Percentiles rank a stretch among this genome's conserved stretches.
These are phyloP conservation scores for Sturnus vulgaris DNA, from an alignment of 2,113 vertebrate species.

Conservation along the genomic window DNA sequence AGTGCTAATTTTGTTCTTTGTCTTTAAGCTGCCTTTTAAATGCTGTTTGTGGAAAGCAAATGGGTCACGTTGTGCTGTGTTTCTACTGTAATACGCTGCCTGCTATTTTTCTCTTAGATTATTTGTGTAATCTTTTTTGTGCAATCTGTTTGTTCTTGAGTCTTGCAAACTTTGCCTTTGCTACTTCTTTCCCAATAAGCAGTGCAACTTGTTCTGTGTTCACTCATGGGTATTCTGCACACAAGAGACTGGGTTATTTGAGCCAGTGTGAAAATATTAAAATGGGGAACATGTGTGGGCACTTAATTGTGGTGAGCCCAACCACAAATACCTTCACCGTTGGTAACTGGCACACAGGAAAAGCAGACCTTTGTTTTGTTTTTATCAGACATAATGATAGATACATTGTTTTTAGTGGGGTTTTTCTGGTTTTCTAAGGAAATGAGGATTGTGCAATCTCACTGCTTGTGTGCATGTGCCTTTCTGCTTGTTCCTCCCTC, in stretches of 20 bases:
- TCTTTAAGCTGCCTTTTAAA: conserved; percentile 63
- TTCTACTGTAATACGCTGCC: conserved; percentile 59
- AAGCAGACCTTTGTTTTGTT: conserved; percentile 54
- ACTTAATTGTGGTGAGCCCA: conserved; percentile 45
- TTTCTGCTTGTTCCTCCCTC: not conserved
- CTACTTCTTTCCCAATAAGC: conserved; percentile 60
- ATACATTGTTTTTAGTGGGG: conserved; percentile 36
- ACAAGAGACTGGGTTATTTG: not conserved
- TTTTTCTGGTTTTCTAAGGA: conserved; percentile 63
- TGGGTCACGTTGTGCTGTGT: conserved; percentile 58
- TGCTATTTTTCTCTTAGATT: conserved; percentile 63
- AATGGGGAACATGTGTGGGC: conserved; percentile 57
- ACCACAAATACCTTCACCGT: conserved; percentile 41
- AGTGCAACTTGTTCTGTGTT: conserved; percentile 33
- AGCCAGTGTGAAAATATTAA: conserved; percentile 56
- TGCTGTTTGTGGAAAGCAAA: conserved; percentile 61
- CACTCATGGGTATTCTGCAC: conserved; percentile 28
- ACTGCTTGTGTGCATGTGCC: conserved; percentile 3
- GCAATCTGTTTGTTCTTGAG: conserved; percentile 61
- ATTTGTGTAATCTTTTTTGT: conserved; percentile 69
- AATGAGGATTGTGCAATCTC: conserved; percentile 38
- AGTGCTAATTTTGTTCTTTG: conserved; percentile 59
- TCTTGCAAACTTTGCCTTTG: conserved; percentile 55
- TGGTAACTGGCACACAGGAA: conserved; percentile 46
- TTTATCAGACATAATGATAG: conserved; percentile 46